Base-by-base conservation (phyloP, 2,888 invertebrate genomes). In the Dione juno region DNA sequence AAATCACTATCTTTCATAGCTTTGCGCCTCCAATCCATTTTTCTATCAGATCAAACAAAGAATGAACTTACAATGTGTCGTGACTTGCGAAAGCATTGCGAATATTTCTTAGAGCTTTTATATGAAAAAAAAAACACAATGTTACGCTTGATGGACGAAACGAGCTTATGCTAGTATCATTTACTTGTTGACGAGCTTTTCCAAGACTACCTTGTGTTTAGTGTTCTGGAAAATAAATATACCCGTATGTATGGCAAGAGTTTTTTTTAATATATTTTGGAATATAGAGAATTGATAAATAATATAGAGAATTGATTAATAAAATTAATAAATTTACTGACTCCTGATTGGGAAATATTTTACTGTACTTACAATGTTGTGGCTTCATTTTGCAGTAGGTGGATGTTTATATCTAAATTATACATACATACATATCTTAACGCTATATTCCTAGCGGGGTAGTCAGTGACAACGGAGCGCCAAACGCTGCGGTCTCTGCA, bases 91-190 rank as follows among this genome's bases (percentile, higher is more conserved):
- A 28, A 28, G 58, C 21, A 41, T 45, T 28, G 28, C n/a, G 43
- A 45, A 45, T 28, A 45, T 61, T 28, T 45, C 59, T 43, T 61
- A 41, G 11, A 28, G 11, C 6, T 28, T 28, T 28, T 28, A n/a
- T 54, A 54, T 3, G n/a, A 35, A 59, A 40, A n/a, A 28, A 28
- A 59, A 61, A 28, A 14, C 43, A 45, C 43, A 43, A 45, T 61
- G 43, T 5, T 37, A 28, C 59, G n/a, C n/a, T 59, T 43, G n/a
- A 59, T 59, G 28, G 59, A n/a, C 45, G 11, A 61, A 61, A 59
- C 43, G 45, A 11, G 43, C 43, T 10, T 28, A 28, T 61, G 61
- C 45, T 45, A 28, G 61, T 28, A 43, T 45, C 45, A 61, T 43
- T 45, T 45, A 43, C 45, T 61, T 45, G n/a, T 61, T 45, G 61